Percentiles rank a stretch among this genome's conserved stretches.
Evolutionary conservation across 1,140 invertebrate species (phyloP).

Genomic region (Meteorus sp.): DNA sequence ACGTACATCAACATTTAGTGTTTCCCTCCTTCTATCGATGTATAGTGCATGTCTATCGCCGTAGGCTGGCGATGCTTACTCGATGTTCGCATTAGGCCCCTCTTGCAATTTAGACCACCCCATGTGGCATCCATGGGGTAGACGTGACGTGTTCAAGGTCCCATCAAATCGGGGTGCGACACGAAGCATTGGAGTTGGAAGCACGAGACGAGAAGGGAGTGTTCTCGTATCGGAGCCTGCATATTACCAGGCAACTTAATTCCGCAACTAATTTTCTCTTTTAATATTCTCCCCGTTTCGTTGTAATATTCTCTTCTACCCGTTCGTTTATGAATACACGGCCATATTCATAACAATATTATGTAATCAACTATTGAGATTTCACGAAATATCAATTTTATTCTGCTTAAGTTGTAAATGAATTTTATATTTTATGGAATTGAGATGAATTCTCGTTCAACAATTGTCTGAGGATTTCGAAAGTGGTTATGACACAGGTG

Average conservation of each 20-base stretch:
- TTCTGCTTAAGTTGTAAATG: too few relatives aligned
- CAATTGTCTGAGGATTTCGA: conserved; percentile 17
- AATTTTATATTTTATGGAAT: too few relatives aligned
- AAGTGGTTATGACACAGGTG: conserved; percentile 29
- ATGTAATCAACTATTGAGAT: too few relatives aligned
- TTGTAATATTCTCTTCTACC: too few relatives aligned
- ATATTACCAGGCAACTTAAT: conserved; percentile 38
- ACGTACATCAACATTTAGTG: conserved; percentile 9
- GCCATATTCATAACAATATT: conserved; percentile 5
- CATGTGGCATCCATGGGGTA: conserved; percentile 22
- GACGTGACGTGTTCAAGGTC: conserved; percentile 35
- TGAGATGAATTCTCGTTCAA: not conserved
- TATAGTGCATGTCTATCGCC: conserved; percentile 23
- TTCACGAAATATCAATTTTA: too few relatives aligned
- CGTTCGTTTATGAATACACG: too few relatives aligned
- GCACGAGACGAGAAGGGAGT: too few relatives aligned
- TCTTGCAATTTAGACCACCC: conserved; percentile 15
- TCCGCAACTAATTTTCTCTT: conserved; percentile 36
- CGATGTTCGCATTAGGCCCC: conserved; percentile 32
- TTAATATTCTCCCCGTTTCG: too few relatives aligned
- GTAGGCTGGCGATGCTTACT: conserved; percentile 21
- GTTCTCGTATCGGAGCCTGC: conserved; percentile 11
- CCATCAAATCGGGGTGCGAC: conserved; percentile 32
- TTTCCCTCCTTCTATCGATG: conserved; percentile 8
- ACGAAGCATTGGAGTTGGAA: too few relatives aligned